Conservation (phyloP, 1,140 invertebrate species). For the Pseudomyrmex cubaensis region DNA sequence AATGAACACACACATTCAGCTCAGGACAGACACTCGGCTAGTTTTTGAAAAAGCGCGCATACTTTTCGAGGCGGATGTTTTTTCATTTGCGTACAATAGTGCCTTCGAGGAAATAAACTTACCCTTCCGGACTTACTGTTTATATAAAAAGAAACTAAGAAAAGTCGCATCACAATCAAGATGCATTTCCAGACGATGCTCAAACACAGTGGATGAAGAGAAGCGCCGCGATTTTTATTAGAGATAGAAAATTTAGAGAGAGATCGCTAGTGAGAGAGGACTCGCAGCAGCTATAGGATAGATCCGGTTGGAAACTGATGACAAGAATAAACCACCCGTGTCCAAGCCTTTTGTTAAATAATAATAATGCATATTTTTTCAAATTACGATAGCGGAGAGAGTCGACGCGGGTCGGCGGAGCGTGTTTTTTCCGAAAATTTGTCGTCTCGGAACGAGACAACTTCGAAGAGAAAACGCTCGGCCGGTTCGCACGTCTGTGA, state of each 20-base stretch:
- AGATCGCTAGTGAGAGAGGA: conserved; percentile 3
- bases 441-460: background rate
- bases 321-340: background rate
- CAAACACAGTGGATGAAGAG: background rate
- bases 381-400: conserved; percentile 21
- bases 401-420: background rate
- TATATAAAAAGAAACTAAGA: background rate
- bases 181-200: background rate
- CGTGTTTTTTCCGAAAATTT: background rate
- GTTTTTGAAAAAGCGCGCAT: background rate
- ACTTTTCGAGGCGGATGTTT: background rate
- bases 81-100: conserved; percentile 61
- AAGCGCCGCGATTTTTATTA: conserved; percentile 9
- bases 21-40: background rate
- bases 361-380: conserved; percentile 64
- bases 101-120: conserved; percentile 61
- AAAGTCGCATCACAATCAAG: conserved; percentile 27
- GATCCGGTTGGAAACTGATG: background rate
- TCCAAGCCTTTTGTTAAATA: conserved; percentile 37
- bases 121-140: background rate
- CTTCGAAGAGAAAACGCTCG: background rate
- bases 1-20: background rate
- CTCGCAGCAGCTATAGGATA: background rate
- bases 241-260: background rate
- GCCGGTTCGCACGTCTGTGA: conserved; percentile 31